Percentiles rank a stretch among this genome's conserved stretches.
These are phyloP conservation scores for Hycleus cichorii DNA, from an alignment of 1,140 invertebrate genomes.

Conservation along the genomic window DNA sequence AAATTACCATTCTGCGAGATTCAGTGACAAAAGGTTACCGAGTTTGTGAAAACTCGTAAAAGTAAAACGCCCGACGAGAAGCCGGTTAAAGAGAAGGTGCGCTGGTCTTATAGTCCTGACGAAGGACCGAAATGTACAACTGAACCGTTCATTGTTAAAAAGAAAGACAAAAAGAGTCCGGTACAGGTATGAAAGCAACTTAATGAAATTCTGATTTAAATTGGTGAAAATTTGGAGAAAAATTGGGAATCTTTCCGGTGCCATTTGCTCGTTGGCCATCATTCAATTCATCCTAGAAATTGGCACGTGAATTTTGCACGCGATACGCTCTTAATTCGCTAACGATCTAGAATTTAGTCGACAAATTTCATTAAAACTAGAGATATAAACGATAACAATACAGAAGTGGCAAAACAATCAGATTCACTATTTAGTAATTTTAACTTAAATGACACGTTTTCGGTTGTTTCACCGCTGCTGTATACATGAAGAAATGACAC, in stretches of 20 bases:
- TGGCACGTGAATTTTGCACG: constrained; percentile 17
- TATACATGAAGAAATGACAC: too few species aligned
- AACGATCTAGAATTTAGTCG: background rate
- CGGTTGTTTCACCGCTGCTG: too few species aligned
- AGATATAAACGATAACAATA: too few species aligned
- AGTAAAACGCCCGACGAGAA: constrained; percentile 39
- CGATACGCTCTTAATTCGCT: background rate
- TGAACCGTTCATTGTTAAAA: constrained; percentile 34
- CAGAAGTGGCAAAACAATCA: too few species aligned
- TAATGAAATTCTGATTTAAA: constrained; percentile 10
- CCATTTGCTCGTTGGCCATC: background rate
- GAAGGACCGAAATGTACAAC: constrained; percentile 40
- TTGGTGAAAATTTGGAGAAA: background rate
- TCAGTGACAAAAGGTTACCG: constrained; percentile 57
- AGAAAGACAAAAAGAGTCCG: constrained; percentile 35
- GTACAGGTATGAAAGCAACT: constrained; percentile 33
- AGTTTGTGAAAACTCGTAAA: constrained; percentile 43
- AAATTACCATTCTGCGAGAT: constrained; percentile 62
- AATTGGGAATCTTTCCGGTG: background rate
- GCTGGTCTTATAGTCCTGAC: constrained; percentile 40
- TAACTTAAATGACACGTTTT: too few species aligned
- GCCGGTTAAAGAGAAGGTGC: constrained; percentile 35
- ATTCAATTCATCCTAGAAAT: constrained; percentile 1
- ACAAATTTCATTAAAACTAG: background rate
- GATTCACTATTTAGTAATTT: too few species aligned